A percentile compares a stretch with the other conserved stretches of the same genome.
Evolutionary conservation across 2,888 invertebrate species (phyloP).

Genomic region (Andrena camellia): DNA sequence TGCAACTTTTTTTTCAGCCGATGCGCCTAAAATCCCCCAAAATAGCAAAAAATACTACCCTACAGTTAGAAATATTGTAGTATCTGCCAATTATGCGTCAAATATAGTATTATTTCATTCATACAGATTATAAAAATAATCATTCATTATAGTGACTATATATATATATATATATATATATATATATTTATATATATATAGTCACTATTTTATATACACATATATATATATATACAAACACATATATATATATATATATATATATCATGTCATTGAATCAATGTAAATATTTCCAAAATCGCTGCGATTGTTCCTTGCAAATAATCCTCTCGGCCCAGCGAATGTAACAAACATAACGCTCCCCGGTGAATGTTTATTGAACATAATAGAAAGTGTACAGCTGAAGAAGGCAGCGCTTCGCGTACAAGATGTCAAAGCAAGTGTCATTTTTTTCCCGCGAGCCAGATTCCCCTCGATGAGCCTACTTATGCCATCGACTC

Average conservation of each 20-base stretch:
- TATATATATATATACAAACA: too few relatives aligned
- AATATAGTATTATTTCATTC: slow-evolving; percentile 19
- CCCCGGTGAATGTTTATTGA: not conserved
- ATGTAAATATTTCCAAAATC: not conserved
- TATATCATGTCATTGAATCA: not conserved
- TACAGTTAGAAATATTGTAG: not conserved
- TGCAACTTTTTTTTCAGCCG: not conserved
- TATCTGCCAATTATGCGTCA: not conserved
- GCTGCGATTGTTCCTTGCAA: not conserved
- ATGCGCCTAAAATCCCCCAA: not conserved
- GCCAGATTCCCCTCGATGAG: not conserved
- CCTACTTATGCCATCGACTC: not conserved
- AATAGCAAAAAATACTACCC: not conserved
- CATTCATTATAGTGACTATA: not conserved
- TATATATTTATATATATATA: not conserved
- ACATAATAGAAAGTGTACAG: not conserved
- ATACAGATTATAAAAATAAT: slow-evolving; percentile 3
- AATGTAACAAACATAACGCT: slow-evolving; percentile 1
- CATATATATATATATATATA: not conserved
- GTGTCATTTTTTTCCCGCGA: slow-evolving; percentile 15
- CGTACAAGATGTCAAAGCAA: not conserved
- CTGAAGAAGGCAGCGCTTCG: not conserved
- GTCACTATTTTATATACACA: too few relatives aligned
- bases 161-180: not conserved
- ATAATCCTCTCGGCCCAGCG: not conserved